Evolutionary conservation across 2,113 vertebrate genomes (phyloP).

Genomic region (Geococcyx californianus): DNA sequence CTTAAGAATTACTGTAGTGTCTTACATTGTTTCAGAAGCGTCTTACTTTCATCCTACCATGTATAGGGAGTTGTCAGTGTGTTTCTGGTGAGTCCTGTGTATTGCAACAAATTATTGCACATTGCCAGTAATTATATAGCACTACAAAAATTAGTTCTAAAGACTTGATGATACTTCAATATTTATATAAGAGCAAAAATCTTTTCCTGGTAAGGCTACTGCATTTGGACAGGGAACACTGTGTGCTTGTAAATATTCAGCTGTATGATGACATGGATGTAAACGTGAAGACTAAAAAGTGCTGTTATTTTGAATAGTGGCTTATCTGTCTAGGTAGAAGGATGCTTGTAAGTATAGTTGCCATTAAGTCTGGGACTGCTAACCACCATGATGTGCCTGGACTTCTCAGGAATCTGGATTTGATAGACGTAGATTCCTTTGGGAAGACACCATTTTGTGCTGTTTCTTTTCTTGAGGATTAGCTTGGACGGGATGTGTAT

Average conservation of each 20-base stretch:
- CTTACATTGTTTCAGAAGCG: background rate
- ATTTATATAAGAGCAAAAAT: background rate
- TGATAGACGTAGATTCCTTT: background rate
- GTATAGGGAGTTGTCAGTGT: background rate
- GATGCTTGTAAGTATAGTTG: background rate
- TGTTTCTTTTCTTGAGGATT: background rate
- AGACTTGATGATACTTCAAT: background rate
- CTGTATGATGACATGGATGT: background rate
- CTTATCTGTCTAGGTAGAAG: background rate
- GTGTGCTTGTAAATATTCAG: background rate
- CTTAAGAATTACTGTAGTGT: background rate
- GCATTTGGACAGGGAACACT: background rate
- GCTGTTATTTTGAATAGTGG: background rate
- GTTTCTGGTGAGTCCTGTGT: background rate
- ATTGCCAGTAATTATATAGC: background rate
- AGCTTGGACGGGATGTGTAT: background rate
- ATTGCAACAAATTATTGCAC: background rate
- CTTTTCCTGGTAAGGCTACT: background rate
- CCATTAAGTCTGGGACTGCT: background rate
- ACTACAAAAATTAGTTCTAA: background rate
- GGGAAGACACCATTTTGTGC: background rate
- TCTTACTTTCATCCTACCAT: background rate
- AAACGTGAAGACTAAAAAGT: background rate
- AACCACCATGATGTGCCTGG: rapidly evolving
- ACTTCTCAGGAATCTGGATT: background rate